These are phyloP conservation scores for Oopsacas minuta DNA, from an alignment of 37 sponge, comb jelly and placozoan genomes.

Conservation along the genomic window DNA sequence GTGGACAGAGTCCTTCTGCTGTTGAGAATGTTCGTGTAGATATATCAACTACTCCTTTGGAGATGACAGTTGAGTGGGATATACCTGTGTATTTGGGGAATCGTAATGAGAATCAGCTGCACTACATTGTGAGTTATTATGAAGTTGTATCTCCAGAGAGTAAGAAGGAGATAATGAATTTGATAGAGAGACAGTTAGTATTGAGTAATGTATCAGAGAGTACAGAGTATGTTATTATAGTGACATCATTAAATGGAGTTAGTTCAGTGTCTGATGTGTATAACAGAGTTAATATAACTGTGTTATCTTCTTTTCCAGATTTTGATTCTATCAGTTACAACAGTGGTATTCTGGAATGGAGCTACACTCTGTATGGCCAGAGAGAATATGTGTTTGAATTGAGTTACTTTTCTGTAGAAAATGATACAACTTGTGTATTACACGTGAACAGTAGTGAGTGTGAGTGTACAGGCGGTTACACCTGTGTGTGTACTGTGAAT, in stretches of 20 bases:
- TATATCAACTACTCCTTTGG: not conserved
- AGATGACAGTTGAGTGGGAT: not conserved
- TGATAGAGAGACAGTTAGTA: not conserved
- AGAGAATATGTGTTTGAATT: not conserved
- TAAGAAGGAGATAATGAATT: not conserved
- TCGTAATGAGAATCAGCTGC: not conserved
- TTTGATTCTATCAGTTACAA: not conserved
- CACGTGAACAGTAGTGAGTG: not conserved
- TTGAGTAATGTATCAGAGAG: not conserved
- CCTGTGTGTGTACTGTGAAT: not conserved
- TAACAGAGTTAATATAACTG: not conserved
- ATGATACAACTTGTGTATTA: no score
- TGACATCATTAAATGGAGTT: not conserved
- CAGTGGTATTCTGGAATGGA: not conserved
- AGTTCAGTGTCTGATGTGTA: conserved; percentile 4
- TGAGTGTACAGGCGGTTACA: not conserved
- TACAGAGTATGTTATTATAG: not conserved
- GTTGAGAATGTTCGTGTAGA: not conserved
- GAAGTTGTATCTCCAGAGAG: not conserved
- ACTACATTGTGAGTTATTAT: not conserved
- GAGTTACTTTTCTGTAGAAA: not conserved
- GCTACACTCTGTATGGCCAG: not conserved
- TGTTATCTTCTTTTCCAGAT: not conserved
- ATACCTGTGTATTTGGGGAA: not conserved
- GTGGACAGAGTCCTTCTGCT: conserved; percentile 8